Evolutionary conservation across 2,113 vertebrate genomes (phyloP).

Genomic region (Amia ocellicauda): DNA sequence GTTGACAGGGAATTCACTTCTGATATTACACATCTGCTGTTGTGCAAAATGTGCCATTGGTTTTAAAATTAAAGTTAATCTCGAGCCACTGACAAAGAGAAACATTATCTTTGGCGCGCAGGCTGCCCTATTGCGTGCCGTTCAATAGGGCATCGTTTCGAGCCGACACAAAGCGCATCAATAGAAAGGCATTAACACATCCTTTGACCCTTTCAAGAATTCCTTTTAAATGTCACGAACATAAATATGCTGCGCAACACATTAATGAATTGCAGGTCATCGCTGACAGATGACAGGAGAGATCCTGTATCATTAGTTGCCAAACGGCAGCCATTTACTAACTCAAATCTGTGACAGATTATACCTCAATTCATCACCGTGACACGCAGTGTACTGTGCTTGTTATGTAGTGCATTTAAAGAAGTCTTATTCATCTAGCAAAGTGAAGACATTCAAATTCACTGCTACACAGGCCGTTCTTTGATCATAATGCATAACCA

Average conservation of each 20-base stretch:
- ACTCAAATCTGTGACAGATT: slow-evolving; percentile 1
- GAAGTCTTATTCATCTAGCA: neutral
- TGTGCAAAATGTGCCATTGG: too few species aligned
- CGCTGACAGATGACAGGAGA: neutral
- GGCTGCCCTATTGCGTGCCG: too few species aligned
- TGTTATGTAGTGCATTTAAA: neutral
- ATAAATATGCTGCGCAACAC: neutral
- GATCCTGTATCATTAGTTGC: neutral
- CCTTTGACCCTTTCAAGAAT: neutral
- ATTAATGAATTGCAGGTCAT: neutral
- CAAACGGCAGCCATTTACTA: neutral
- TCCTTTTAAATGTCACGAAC: neutral
- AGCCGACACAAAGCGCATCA: too few species aligned
- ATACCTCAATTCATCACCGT: neutral
- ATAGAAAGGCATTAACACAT: too few species aligned
- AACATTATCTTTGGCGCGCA: too few species aligned
- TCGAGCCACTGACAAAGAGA: too few species aligned
- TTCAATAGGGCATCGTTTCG: too few species aligned
- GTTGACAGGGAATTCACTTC: too few species aligned
- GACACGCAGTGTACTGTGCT: neutral
- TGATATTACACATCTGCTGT: too few species aligned
- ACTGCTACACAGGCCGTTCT: too few species aligned
- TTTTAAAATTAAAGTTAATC: too few species aligned
- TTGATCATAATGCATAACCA: too few species aligned
- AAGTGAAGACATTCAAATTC: neutral